A percentile compares a stretch with the other conserved stretches of the same genome.
Conservation (phyloP, 2,797 vertebrate genomes). For the Botia almorhae region DNA sequence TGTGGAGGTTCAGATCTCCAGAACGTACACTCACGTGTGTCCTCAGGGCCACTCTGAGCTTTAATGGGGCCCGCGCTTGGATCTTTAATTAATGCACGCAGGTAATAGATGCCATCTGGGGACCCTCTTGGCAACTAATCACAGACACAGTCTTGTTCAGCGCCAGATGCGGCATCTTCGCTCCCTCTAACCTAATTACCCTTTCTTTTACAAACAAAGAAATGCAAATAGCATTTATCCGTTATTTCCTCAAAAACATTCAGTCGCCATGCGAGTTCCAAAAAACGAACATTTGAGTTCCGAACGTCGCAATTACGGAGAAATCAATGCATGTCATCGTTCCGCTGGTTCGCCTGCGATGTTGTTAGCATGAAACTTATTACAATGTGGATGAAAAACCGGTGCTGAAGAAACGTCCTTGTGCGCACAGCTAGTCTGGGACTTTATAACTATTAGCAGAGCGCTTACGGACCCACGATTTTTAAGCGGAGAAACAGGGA, state of each 20-base stretch:
- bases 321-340: constrained; percentile 67
- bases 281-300: too few relatives aligned
- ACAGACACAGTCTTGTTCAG: constrained; percentile 54
- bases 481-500: not conserved
- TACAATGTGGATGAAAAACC: not conserved
- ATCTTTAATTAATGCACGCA: constrained; percentile 70
- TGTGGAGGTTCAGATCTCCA: constrained; percentile 40
- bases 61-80: constrained; percentile 56
- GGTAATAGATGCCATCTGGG: constrained; percentile 67
- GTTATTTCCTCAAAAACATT: constrained; percentile 67
- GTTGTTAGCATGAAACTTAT: constrained; percentile 25
- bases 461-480: not conserved
- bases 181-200: constrained; percentile 66
- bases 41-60: constrained; percentile 46
- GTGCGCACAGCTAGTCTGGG: not conserved
- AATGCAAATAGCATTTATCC: constrained; percentile 66
- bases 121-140: constrained; percentile 68
- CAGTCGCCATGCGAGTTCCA: constrained; percentile 25
- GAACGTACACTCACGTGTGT: constrained; percentile 48
- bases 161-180: constrained; percentile 58
- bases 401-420: not conserved
- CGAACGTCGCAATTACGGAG: constrained; percentile 61
- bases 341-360: constrained; percentile 24
- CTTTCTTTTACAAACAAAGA: constrained; percentile 70
- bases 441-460: not conserved